These are phyloP conservation scores for Nyctibius bracteatus DNA, from an alignment of 2,113 vertebrate species.

Conservation along the genomic window DNA sequence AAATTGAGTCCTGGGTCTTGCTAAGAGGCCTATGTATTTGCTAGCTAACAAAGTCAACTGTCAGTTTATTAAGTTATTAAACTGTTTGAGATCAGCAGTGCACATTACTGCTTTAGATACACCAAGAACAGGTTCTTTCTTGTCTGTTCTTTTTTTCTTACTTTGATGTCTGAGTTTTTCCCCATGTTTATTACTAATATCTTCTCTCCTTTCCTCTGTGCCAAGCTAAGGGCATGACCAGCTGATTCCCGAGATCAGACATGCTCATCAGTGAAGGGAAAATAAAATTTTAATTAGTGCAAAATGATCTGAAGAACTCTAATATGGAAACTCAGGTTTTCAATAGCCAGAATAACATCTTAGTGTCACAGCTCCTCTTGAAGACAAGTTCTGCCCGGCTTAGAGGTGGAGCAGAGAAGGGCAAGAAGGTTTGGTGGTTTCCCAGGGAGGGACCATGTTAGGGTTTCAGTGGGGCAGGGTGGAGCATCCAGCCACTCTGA, in stretches of 20 bases:
- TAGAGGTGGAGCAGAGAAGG: neutral
- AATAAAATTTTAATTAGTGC: neutral
- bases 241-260: neutral
- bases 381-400: neutral
- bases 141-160: neutral
- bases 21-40: neutral
- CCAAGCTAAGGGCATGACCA: neutral
- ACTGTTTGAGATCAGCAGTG: neutral
- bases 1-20: neutral
- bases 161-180: neutral
- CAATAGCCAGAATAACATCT: neutral
- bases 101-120: neutral
- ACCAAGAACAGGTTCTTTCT: neutral
- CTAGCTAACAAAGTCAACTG: neutral
- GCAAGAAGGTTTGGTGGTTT: neutral
- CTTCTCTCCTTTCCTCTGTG: neutral
- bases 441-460: neutral
- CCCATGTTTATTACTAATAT: neutral
- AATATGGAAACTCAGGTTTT: neutral
- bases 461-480: accelerated
- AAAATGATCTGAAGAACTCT: neutral
- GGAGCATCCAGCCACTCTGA: neutral
- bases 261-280: neutral
- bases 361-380: neutral
- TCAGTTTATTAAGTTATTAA: neutral